These are phyloP conservation scores for Drosophila jambulina DNA, from an alignment of 1,140 invertebrate genomes.

Conservation along the genomic window DNA sequence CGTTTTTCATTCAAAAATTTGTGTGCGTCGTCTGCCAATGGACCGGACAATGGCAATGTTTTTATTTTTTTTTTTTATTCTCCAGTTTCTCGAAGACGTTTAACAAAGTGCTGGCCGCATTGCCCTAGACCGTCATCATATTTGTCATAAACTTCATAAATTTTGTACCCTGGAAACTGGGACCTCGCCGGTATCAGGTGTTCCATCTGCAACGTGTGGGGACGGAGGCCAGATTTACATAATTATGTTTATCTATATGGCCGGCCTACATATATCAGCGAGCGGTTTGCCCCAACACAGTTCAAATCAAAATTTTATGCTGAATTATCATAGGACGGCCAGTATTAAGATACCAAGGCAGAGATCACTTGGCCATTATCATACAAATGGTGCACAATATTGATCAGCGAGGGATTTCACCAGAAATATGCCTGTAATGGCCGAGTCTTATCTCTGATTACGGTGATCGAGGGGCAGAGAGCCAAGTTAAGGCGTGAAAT, in stretches of 20 bases:
- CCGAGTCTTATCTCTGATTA: constrained; percentile 35
- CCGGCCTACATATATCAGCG: constrained; percentile 55
- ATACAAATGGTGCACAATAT: constrained; percentile 52
- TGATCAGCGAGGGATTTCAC: constrained; percentile 32
- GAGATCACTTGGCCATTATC: constrained; percentile 47
- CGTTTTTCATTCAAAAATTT: constrained; percentile 82
- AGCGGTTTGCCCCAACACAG: constrained; percentile 31
- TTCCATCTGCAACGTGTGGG: constrained; percentile 62
- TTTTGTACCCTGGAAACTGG: constrained; percentile 24
- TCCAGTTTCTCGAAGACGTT: constrained; percentile 33
- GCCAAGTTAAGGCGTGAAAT: constrained; percentile 28
- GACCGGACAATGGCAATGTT: constrained; percentile 58
- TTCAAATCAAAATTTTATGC: constrained; percentile 36
- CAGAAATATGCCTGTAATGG: constrained; percentile 36
- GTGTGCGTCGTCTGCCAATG: constrained; percentile 45
- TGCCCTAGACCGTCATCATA: constrained; percentile 79
- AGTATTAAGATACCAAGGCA: constrained; percentile 44
- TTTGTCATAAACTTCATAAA: constrained; percentile 81
- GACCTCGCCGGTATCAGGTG: constrained; percentile 41
- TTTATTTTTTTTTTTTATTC: too few species aligned
- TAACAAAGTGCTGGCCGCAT: constrained; percentile 55
- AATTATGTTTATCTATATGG: constrained; percentile 72
- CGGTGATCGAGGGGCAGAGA: constrained; percentile 4
- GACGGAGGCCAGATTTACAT: constrained; percentile 66
- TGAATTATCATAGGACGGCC: constrained; percentile 53